A percentile compares a stretch with the other conserved stretches of the same genome.
Conservation (phyloP, 1,140 invertebrate species). For the Ditylenchus dipsaci region DNA sequence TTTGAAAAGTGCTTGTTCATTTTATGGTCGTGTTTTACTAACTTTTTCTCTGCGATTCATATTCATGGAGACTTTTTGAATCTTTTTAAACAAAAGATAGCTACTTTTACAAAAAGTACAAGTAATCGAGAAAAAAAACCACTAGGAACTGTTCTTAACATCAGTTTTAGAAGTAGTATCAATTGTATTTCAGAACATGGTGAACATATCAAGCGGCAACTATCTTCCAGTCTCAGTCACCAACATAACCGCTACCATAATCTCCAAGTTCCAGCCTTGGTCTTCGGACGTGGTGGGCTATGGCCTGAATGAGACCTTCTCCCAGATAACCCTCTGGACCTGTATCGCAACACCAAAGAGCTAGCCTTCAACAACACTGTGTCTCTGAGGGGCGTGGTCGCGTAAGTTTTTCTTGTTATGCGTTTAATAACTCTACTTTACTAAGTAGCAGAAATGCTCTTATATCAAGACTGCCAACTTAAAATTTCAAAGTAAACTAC, state of each 20-base stretch:
- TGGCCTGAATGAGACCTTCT: conserved; percentile 31
- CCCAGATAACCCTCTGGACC: conserved; percentile 14
- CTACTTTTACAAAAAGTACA: too few species aligned
- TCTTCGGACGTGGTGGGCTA: conserved; percentile 40
- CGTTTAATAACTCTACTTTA: not conserved
- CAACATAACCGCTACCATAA: conserved; percentile 43
- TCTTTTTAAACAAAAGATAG: too few species aligned
- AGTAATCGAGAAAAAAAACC: too few species aligned
- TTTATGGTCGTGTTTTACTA: too few species aligned
- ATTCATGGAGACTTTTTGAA: too few species aligned
- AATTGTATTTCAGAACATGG: conserved; percentile 30
- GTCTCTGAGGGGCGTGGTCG: conserved; percentile 32
- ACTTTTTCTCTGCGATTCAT: too few species aligned
- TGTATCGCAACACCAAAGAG: conserved; percentile 31
- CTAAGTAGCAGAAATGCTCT: too few species aligned
- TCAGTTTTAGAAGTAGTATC: not conserved
- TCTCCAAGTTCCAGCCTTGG: conserved; percentile 49
- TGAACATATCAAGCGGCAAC: conserved; percentile 44
- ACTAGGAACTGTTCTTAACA: too few species aligned
- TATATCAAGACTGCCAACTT: too few species aligned
- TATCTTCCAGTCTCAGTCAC: conserved; percentile 41
- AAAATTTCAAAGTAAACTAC: too few species aligned
- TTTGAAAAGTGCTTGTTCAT: too few species aligned
- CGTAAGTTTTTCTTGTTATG: conserved; percentile 33
- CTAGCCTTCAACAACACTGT: conserved; percentile 44